A percentile compares a stretch with the other conserved stretches of the same genome.
These are phyloP conservation scores for Aleadryas rufinucha DNA, from an alignment of 2,113 vertebrate species.

Conservation along the genomic window DNA sequence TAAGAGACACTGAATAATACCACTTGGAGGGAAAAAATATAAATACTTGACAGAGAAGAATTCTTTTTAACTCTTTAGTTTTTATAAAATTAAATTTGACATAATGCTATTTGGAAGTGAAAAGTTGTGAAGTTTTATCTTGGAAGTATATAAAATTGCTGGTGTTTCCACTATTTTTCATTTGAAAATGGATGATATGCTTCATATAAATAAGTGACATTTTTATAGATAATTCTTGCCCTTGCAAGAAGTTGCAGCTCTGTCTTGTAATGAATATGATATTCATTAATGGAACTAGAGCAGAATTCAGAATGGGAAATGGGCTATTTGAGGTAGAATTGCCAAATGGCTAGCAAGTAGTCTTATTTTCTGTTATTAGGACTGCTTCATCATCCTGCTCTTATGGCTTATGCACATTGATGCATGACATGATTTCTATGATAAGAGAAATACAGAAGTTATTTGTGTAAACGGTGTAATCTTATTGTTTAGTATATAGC, in stretches of 20 bases:
- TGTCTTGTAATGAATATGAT: not conserved
- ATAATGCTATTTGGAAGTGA: not conserved
- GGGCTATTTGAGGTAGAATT: not conserved
- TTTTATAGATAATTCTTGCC: not conserved
- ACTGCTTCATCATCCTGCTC: not conserved
- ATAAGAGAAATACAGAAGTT: not conserved
- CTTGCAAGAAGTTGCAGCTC: not conserved
- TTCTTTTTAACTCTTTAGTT: not conserved
- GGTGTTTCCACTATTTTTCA: not conserved
- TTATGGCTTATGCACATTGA: not conserved
- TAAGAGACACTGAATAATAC: not conserved
- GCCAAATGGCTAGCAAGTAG: not conserved
- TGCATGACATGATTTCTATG: not conserved
- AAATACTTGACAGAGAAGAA: not conserved
- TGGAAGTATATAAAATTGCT: not conserved
- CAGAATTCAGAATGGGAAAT: not conserved
- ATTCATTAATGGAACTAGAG: not conserved
- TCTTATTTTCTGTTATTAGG: not conserved
- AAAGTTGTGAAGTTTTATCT: not conserved
- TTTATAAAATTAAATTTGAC: not conserved
- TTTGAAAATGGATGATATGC: not conserved
- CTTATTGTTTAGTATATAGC: not conserved
- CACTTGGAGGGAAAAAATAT: not conserved
- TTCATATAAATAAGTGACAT: not conserved
- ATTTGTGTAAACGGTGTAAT: conserved; percentile 36